A percentile compares a stretch with the other conserved stretches of the same genome.
phyloP scores from a whole-genome alignment of 2,113 vertebrate genomes.

The Chaenogobius annularis region DNA sequence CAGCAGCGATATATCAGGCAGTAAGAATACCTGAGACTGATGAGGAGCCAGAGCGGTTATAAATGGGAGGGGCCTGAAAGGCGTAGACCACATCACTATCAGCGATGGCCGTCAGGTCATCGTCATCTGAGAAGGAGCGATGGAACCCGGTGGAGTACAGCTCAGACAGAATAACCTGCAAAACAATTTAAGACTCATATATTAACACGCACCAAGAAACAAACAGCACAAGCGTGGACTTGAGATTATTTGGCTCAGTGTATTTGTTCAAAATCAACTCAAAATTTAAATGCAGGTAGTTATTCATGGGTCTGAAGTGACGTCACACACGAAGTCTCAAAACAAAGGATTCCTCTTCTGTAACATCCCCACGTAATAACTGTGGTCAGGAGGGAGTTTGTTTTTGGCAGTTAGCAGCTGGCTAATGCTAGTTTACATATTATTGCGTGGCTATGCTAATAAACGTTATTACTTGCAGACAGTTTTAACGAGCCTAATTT shows the following conservation, averaged over 20 bases:
- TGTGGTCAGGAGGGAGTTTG: too few relatives aligned
- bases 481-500: too few relatives aligned
- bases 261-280: too few relatives aligned
- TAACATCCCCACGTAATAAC: too few relatives aligned
- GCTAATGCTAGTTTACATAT: too few relatives aligned
- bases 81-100: slow-evolving; percentile 86
- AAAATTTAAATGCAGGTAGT: neutral
- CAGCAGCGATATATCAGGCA: slow-evolving; percentile 6
- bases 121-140: slow-evolving; percentile 86
- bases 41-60: slow-evolving; percentile 50
- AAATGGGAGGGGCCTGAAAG: slow-evolving; percentile 80
- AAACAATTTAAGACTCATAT: neutral
- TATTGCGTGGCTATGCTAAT: too few relatives aligned
- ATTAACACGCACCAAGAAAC: neutral
- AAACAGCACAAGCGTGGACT: neutral
- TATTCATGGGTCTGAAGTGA: too few relatives aligned
- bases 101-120: slow-evolving; percentile 82
- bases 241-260: neutral
- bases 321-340: too few relatives aligned
- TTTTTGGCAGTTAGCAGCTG: too few relatives aligned
- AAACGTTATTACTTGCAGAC: too few relatives aligned
- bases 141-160: slow-evolving; percentile 85
- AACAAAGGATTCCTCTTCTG: too few relatives aligned
- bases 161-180: slow-evolving; percentile 88
- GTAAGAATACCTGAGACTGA: slow-evolving; percentile 77